A percentile compares a stretch with the other conserved stretches of the same genome.
These are phyloP conservation scores for Acanthochromis polyacanthus DNA, from an alignment of 2,113 vertebrate genomes.

Conservation along the genomic window DNA sequence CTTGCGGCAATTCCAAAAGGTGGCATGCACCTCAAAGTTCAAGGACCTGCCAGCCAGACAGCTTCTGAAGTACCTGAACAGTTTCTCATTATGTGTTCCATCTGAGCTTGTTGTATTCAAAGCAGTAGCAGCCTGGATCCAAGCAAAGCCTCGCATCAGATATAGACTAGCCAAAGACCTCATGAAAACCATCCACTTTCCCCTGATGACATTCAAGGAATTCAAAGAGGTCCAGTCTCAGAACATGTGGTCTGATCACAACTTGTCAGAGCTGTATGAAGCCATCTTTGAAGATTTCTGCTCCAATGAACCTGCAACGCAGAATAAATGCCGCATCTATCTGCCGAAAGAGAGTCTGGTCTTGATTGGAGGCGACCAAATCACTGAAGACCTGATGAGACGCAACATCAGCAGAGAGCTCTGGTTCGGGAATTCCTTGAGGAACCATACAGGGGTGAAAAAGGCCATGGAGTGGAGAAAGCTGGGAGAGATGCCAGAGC, in stretches of 20 bases:
- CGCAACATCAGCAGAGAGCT: conserved; percentile 85
- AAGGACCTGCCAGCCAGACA: conserved; percentile 84
- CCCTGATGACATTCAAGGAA: conserved; percentile 90
- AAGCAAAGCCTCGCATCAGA: conserved; percentile 79
- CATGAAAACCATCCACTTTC: conserved; percentile 87
- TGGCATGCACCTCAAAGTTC: conserved; percentile 86
- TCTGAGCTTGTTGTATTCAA: conserved; percentile 89
- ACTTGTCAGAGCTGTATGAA: conserved; percentile 61
- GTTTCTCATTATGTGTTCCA: conserved; percentile 85
- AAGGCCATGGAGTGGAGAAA: conserved; percentile 90
- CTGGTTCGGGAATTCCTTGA: conserved; percentile 91
- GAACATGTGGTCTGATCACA: conserved; percentile 69
- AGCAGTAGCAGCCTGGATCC: conserved; percentile 88
- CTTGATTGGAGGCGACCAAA: conserved; percentile 89
- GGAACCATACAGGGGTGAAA: conserved; percentile 86
- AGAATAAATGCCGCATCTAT: conserved; percentile 83
- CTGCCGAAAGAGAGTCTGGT: conserved; percentile 87
- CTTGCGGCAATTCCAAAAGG: conserved; percentile 87
- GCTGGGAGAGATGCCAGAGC: conserved; percentile 86
- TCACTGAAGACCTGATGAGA: conserved; percentile 80
- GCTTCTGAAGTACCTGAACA: conserved; percentile 86
- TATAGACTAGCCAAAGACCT: conserved; percentile 81
- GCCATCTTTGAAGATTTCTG: conserved; percentile 65
- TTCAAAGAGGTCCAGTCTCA: conserved; percentile 86
- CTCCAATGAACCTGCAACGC: conserved; percentile 49